Percentiles rank a stretch among this genome's conserved stretches.
Evolutionary conservation across 2,113 vertebrate species (phyloP).

Genomic region (Aspidoscelis tigris): DNA sequence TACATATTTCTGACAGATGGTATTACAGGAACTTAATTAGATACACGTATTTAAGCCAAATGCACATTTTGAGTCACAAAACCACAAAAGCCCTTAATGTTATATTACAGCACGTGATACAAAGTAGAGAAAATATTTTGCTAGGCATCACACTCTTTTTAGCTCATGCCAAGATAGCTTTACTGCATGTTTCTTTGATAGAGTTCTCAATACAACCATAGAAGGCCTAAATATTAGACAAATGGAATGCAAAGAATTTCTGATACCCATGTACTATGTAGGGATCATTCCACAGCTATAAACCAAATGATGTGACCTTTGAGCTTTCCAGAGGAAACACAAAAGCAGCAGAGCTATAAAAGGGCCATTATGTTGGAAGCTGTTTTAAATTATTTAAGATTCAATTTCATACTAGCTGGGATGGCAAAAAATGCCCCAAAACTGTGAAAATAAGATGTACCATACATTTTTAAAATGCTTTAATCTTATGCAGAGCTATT

Average conservation of each 20-base stretch:
- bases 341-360: slow-evolving; percentile 61
- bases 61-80: slow-evolving; percentile 8
- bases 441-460: neutral
- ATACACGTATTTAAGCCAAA: neutral
- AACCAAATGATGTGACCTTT: slow-evolving; percentile 75
- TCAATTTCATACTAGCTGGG: neutral
- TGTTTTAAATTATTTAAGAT: slow-evolving; percentile 44
- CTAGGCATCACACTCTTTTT: neutral
- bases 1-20: neutral
- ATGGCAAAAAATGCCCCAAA: slow-evolving; percentile 11
- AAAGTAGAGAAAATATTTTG: slow-evolving; percentile 44
- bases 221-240: slow-evolving; percentile 76
- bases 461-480: neutral
- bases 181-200: slow-evolving; percentile 36
- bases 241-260: slow-evolving; percentile 83
- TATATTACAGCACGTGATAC: slow-evolving; percentile 41
- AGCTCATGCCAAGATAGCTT: slow-evolving; percentile 42
- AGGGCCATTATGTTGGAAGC: slow-evolving; percentile 42
- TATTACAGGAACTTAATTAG: slow-evolving; percentile 8
- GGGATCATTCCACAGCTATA: slow-evolving; percentile 73
- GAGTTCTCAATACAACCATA: slow-evolving; percentile 47
- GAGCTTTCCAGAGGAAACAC: slow-evolving; percentile 65
- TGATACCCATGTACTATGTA: slow-evolving; percentile 69
- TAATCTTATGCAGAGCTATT: neutral
- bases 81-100: neutral